Evolutionary conservation across 1,140 invertebrate species (phyloP).

Genomic region (Brachionus plicatilis): DNA sequence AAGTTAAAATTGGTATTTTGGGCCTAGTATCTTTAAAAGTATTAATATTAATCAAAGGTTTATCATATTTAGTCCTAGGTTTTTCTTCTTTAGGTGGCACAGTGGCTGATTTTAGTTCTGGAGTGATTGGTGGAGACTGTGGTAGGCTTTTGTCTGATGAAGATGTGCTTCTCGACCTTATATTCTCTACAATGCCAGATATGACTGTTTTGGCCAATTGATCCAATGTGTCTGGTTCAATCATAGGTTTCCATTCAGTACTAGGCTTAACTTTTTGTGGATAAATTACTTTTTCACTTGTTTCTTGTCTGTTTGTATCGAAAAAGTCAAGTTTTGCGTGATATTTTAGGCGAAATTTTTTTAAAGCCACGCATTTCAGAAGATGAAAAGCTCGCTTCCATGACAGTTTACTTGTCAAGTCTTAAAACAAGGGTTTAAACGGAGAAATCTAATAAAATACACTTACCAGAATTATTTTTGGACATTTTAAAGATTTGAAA

Average conservation of each 20-base stretch:
- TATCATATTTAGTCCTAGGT: background rate
- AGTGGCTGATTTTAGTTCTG: background rate
- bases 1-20: background rate
- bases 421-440: background rate
- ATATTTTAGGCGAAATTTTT: background rate
- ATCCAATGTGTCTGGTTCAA: background rate
- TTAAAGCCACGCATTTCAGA: constrained; percentile 5
- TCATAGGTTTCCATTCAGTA: background rate
- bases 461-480: background rate
- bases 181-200: background rate
- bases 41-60: background rate
- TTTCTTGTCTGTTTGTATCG: background rate
- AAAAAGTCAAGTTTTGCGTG: background rate
- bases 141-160: background rate
- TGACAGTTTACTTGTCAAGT: background rate
- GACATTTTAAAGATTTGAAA: background rate
- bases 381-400: constrained; percentile 26
- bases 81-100: background rate
- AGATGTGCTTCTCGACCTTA: background rate
- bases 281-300: background rate
- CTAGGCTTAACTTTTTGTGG: background rate
- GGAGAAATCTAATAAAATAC: background rate
- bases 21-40: background rate
- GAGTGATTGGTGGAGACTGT: background rate
- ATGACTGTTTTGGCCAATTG: background rate